Conservation (phyloP, 2,113 vertebrate species). For the Mus pahari region DNA sequence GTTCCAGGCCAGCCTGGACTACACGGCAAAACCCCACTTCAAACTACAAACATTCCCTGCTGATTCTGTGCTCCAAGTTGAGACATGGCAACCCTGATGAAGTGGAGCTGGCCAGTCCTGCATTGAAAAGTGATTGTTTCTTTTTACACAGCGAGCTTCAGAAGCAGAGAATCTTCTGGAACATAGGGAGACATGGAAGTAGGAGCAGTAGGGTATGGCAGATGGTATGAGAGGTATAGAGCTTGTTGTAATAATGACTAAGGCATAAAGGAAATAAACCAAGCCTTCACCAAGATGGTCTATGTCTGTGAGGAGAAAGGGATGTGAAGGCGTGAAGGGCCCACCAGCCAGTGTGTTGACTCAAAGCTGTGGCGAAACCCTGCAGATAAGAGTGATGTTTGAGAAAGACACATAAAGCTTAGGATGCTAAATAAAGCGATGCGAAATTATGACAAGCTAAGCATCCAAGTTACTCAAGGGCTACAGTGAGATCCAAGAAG, state of each 20-base stretch:
- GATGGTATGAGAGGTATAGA: background rate
- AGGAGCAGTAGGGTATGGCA: background rate
- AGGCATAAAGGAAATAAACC: slow-evolving; percentile 25
- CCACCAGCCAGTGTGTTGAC: slow-evolving; percentile 24
- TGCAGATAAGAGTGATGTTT: background rate
- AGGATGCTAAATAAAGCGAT: slow-evolving; percentile 40
- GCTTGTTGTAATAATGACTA: background rate
- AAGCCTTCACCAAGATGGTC: background rate
- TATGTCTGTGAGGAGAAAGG: background rate
- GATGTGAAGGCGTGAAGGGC: background rate
- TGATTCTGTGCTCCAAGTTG: background rate
- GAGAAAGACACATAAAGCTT: background rate
- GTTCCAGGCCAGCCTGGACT: background rate
- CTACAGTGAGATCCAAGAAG: slow-evolving; percentile 35
- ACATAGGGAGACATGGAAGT: background rate
- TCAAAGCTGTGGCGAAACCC: background rate
- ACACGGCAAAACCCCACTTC: background rate
- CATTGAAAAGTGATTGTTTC: background rate
- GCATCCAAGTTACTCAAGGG: background rate
- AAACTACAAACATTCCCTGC: background rate
- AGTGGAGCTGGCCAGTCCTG: background rate
- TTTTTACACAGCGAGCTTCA: background rate
- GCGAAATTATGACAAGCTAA: background rate
- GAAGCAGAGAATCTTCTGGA: background rate
- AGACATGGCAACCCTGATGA: no score